These are phyloP conservation scores for Eumaeus atala DNA, from an alignment of 1,140 invertebrate genomes.

Conservation along the genomic window DNA sequence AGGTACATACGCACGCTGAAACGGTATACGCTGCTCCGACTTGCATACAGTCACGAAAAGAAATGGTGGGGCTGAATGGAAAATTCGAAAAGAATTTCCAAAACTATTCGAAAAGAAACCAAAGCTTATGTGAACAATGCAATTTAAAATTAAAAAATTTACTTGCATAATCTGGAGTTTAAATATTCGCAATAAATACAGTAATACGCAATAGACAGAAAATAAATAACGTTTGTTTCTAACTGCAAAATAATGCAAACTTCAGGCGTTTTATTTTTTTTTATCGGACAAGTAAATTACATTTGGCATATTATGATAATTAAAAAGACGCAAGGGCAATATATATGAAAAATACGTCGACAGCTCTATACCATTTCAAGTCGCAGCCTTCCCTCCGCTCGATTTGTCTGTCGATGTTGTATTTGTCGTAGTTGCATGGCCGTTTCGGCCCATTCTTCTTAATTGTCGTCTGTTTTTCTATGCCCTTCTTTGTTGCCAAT, in stretches of 20 bases:
- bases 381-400: constrained; percentile 60
- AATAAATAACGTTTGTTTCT: too few relatives aligned
- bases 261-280: too few relatives aligned
- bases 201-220: too few relatives aligned
- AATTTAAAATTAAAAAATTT: too few relatives aligned
- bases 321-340: too few relatives aligned
- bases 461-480: constrained; percentile 53
- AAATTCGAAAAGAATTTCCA: not conserved
- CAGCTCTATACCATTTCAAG: constrained; percentile 67
- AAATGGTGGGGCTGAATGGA: constrained; percentile 2
- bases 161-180: too few relatives aligned
- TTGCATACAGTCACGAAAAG: not conserved
- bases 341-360: constrained; percentile 1
- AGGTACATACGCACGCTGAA: constrained; percentile 59
- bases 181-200: too few relatives aligned
- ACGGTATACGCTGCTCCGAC: constrained; percentile 50
- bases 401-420: constrained; percentile 67
- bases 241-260: too few relatives aligned
- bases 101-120: not conserved
- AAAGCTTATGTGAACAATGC: too few relatives aligned
- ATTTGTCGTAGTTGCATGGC: constrained; percentile 70
- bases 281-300: not conserved
- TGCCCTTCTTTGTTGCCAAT: constrained; percentile 57
- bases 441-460: constrained; percentile 61
- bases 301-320: not conserved